Percentiles rank a stretch among this genome's conserved stretches.
These are phyloP conservation scores for rat (Rattus norvegicus) DNA, from an alignment of 2,113 vertebrate genomes.

Conservation along the genomic window DNA sequence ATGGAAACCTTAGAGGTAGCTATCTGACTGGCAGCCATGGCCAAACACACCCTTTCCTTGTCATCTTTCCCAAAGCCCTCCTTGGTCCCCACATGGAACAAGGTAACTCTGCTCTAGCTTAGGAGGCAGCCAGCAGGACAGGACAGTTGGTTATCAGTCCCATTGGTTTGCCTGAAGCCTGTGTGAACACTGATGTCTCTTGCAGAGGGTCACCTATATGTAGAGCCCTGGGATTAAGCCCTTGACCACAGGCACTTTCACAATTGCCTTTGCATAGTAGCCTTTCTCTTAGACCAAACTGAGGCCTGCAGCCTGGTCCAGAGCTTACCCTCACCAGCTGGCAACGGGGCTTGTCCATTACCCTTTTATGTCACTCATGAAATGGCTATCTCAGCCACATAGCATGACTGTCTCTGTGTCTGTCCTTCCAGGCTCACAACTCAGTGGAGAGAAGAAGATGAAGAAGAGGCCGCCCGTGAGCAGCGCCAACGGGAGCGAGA, in stretches of 20 bases:
- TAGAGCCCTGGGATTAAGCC: background rate
- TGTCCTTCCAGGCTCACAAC: conserved; percentile 87
- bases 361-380: background rate
- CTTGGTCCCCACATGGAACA: background rate
- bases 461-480: conserved; percentile 90
- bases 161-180: background rate
- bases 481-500: conserved; percentile 86
- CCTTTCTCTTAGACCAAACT: background rate
- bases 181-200: too few relatives aligned
- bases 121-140: background rate
- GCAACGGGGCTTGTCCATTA: background rate
- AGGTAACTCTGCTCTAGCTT: too few relatives aligned
- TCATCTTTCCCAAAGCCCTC: rapidly evolving
- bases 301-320: background rate
- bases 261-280: background rate
- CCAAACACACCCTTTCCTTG: background rate
- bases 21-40: background rate
- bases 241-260: background rate
- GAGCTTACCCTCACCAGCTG: background rate
- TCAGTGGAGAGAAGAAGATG: conserved; percentile 91
- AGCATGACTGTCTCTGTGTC: background rate
- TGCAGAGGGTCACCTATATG: background rate
- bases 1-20: rapidly evolving
- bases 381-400: background rate
- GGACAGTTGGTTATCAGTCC: too few relatives aligned